These are phyloP conservation scores for Eilema caniola DNA, from an alignment of 2,888 invertebrate species.

Conservation along the genomic window DNA sequence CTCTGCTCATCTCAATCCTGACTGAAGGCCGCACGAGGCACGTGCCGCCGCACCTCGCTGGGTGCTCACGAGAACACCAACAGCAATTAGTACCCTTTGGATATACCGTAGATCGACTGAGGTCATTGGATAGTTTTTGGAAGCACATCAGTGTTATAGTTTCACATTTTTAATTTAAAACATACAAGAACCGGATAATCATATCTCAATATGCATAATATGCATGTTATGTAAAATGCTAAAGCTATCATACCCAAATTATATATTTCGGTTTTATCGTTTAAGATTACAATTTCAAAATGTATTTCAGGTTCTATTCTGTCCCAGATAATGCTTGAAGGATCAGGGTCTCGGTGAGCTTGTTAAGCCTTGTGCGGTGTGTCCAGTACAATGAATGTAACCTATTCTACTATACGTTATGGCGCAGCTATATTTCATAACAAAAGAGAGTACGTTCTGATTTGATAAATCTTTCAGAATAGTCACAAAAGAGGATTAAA, in stretches of 20 bases:
- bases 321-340: too few species aligned
- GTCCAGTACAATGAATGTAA: too few species aligned
- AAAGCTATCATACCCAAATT: too few species aligned
- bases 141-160: too few species aligned
- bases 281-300: not conserved
- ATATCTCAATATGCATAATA: too few species aligned
- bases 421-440: not conserved
- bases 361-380: too few species aligned
- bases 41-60: not conserved
- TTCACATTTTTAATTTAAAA: too few species aligned
- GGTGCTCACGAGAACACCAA: not conserved
- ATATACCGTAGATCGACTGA: not conserved
- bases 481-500: not conserved
- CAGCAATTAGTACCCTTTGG: not conserved
- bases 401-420: not conserved
- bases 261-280: not conserved
- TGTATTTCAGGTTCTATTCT: not conserved
- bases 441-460: not conserved
- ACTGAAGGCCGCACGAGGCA: slow-evolving; percentile 9
- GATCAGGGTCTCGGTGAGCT: not conserved
- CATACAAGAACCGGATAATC: too few species aligned
- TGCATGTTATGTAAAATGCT: too few species aligned
- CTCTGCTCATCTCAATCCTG: slow-evolving; percentile 14
- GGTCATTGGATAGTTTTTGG: too few species aligned
- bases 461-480: not conserved